These are phyloP conservation scores for Drosophila quadrilineata DNA, from an alignment of 1,140 invertebrate species.

Conservation along the genomic window DNA sequence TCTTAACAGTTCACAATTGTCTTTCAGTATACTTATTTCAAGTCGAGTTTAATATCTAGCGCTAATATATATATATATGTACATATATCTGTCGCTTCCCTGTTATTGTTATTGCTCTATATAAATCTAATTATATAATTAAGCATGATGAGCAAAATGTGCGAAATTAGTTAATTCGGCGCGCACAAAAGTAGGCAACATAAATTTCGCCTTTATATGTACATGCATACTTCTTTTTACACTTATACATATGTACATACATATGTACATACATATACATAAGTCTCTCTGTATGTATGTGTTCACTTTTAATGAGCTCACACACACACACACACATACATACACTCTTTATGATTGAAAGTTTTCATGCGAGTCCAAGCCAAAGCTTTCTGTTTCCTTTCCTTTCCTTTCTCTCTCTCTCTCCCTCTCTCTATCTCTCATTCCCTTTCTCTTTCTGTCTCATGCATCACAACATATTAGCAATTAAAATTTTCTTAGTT, in stretches of 20 bases:
- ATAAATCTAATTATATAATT: conserved; percentile 47
- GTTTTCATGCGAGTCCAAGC: too few relatives aligned
- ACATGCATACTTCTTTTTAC: too few relatives aligned
- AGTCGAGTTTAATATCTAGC: neutral
- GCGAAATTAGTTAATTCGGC: conserved; percentile 51
- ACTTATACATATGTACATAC: conserved; percentile 53
- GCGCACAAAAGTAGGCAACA: conserved; percentile 67
- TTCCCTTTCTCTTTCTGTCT: conserved; percentile 38
- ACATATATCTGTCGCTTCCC: neutral
- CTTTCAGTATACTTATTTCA: neutral
- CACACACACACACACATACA: conserved; percentile 10
- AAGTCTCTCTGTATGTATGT: conserved; percentile 27
- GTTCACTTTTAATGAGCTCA: conserved; percentile 63
- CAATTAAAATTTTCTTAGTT: conserved; percentile 81
- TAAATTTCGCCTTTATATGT: conserved; percentile 28
- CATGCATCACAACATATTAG: conserved; percentile 80
- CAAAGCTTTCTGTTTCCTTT: too few relatives aligned
- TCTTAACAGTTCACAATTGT: too few relatives aligned
- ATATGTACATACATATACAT: conserved; percentile 3
- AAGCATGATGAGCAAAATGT: conserved; percentile 34
- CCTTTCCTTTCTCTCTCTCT: too few relatives aligned
- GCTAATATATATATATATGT: neutral
- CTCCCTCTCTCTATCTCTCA: conserved; percentile 1
- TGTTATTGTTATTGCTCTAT: neutral
- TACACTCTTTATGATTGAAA: conserved; percentile 47